phyloP scores from a whole-genome alignment of 1,140 invertebrate genomes.

The Maconellicoccus hirsutus region DNA sequence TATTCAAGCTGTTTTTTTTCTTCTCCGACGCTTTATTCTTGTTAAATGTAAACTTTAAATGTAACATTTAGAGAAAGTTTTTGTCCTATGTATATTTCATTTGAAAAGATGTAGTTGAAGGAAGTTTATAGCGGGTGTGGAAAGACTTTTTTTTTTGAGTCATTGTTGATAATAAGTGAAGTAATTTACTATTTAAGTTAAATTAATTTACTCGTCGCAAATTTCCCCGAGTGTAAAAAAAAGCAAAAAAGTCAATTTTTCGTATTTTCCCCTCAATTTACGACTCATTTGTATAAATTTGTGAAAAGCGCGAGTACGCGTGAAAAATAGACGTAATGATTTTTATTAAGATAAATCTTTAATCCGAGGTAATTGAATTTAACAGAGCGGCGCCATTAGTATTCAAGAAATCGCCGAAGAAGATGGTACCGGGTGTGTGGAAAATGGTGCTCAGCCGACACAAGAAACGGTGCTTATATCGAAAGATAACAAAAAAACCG shows the following conservation, averaged over 20 bases:
- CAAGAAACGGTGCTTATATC: conserved; percentile 6
- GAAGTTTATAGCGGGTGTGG: too few species aligned
- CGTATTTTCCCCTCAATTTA: too few species aligned
- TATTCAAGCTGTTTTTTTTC: background rate
- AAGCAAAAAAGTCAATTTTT: too few species aligned
- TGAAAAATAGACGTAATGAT: background rate
- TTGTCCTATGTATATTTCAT: too few species aligned
- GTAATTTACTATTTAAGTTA: background rate
- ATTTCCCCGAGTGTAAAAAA: too few species aligned
- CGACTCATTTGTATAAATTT: too few species aligned
- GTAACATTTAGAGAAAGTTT: too few species aligned
- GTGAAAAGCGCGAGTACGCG: background rate
- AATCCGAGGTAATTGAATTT: background rate
- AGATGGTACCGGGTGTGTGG: background rate
- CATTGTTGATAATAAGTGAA: background rate
- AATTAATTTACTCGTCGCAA: background rate
- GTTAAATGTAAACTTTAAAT: too few species aligned
- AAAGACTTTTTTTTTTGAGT: background rate
- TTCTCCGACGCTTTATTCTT: background rate
- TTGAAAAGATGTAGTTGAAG: too few species aligned
- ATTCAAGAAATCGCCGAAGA: conserved; percentile 6
- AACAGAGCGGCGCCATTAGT: background rate
- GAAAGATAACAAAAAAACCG: conserved; percentile 7
- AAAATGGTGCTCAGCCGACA: background rate
- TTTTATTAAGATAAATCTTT: background rate